Percentiles rank a stretch among this genome's conserved stretches.
Evolutionary conservation across 2,797 vertebrate genomes (phyloP).

Genomic region (Hypotaenidia philippensis): DNA sequence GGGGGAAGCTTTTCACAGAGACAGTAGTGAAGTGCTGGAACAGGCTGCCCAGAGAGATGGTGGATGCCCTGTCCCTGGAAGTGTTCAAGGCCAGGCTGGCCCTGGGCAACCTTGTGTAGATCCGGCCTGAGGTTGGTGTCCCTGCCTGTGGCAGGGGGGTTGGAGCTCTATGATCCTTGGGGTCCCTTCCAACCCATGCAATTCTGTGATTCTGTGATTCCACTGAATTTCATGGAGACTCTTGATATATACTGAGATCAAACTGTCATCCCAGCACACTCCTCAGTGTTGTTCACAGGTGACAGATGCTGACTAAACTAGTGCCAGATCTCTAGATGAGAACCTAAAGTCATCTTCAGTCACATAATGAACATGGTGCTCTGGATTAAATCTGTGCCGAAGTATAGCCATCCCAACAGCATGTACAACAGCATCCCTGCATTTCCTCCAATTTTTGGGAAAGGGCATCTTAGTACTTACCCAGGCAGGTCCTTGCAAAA

Average conservation of each 20-base stretch:
- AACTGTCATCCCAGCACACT: not conserved
- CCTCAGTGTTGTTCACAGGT: not conserved
- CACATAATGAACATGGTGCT: fast-evolving
- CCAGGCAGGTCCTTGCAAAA: not conserved
- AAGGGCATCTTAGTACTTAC: not conserved
- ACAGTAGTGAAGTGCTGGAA: no score
- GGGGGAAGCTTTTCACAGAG: no score
- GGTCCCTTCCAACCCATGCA: no score
- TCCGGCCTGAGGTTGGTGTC: no score
- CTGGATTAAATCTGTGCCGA: fast-evolving
- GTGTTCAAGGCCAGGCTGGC: no score
- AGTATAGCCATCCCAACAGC: not conserved
- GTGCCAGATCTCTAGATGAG: fast-evolving
- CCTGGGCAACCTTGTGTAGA: no score
- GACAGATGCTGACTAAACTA: fast-evolving
- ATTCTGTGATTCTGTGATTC: not conserved
- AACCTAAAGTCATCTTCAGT: not conserved
- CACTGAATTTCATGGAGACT: not conserved
- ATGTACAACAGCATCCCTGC: fast-evolving
- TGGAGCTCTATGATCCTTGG: no score
- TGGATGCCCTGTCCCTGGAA: no score
- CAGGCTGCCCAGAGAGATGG: no score
- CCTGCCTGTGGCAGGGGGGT: no score
- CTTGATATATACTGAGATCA: not conserved
- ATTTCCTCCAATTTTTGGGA: not conserved